Conservation (phyloP, 2,797 vertebrate species). For the Neoniphon sammara region DNA sequence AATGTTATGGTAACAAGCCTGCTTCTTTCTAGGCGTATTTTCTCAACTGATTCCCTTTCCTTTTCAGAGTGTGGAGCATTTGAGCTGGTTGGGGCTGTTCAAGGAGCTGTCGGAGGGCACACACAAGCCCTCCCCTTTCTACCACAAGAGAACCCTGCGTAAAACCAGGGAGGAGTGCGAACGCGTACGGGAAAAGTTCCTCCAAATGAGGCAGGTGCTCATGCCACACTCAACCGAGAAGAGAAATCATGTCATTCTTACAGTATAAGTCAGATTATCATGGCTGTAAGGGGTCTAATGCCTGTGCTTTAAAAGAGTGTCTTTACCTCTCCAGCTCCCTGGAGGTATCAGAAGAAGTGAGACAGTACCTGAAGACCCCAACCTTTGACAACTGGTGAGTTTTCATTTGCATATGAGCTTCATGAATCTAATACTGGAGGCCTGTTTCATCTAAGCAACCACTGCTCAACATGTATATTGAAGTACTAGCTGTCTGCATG, state of each 20-base stretch:
- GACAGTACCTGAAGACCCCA: slow-evolving; percentile 85
- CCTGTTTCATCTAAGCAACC: not conserved
- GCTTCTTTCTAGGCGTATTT: not conserved
- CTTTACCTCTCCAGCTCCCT: slow-evolving; percentile 73
- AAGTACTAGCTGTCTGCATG: slow-evolving; percentile 2
- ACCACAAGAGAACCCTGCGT: slow-evolving; percentile 82
- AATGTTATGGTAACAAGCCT: not conserved
- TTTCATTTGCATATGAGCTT: not conserved
- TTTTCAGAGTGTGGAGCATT: slow-evolving; percentile 83
- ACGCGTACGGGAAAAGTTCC: slow-evolving; percentile 80
- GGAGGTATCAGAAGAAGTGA: slow-evolving; percentile 84
- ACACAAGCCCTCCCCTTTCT: slow-evolving; percentile 84
- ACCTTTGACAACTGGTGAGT: slow-evolving; percentile 87
- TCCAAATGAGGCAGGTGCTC: slow-evolving; percentile 81
- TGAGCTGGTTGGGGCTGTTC: slow-evolving; percentile 86
- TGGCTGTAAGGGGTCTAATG: not conserved
- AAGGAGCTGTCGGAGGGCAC: slow-evolving; percentile 83
- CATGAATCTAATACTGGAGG: not conserved
- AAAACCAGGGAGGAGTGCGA: slow-evolving; percentile 84
- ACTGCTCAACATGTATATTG: not conserved
- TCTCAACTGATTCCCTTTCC: not conserved
- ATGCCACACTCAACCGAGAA: not conserved
- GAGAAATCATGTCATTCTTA: not conserved
- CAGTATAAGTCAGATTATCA: not conserved
- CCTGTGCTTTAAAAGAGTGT: not conserved